A percentile compares a stretch with the other conserved stretches of the same genome.
phyloP scores from a whole-genome alignment of 2,797 vertebrate species.

The Bucorvus abyssinicus region DNA sequence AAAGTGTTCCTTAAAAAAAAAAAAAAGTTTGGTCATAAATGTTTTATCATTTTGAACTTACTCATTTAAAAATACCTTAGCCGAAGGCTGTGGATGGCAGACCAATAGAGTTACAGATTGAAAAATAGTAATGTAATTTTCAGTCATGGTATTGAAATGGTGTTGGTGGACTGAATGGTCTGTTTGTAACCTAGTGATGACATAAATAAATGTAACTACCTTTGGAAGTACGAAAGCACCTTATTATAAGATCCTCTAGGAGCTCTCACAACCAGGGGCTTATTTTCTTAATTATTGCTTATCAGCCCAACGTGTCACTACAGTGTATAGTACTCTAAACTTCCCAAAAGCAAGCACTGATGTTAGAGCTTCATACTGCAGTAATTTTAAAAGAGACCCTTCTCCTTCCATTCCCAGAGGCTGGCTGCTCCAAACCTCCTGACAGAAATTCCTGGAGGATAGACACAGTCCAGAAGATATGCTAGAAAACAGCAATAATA shows the following conservation, averaged over 20 bases:
- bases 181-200: background rate
- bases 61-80: slow-evolving; percentile 14
- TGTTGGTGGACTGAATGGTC: background rate
- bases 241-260: background rate
- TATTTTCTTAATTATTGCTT: background rate
- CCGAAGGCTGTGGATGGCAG: background rate
- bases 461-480: background rate
- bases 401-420: background rate
- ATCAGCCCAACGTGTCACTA: background rate
- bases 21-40: background rate
- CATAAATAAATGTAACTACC: background rate
- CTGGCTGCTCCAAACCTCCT: background rate
- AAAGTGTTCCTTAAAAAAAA: background rate
- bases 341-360: background rate
- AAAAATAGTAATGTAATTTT: background rate
- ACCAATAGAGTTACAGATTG: background rate
- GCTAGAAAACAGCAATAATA: background rate
- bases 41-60: background rate
- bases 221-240: background rate
- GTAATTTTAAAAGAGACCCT: background rate
- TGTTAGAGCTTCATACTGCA: background rate
- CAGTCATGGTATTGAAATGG: background rate
- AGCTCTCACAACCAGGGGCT: background rate
- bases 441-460: background rate
- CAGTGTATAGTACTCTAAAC: background rate